Evolutionary conservation across 2,113 vertebrate species (phyloP).

Genomic region (Eupsittula cactorum): DNA sequence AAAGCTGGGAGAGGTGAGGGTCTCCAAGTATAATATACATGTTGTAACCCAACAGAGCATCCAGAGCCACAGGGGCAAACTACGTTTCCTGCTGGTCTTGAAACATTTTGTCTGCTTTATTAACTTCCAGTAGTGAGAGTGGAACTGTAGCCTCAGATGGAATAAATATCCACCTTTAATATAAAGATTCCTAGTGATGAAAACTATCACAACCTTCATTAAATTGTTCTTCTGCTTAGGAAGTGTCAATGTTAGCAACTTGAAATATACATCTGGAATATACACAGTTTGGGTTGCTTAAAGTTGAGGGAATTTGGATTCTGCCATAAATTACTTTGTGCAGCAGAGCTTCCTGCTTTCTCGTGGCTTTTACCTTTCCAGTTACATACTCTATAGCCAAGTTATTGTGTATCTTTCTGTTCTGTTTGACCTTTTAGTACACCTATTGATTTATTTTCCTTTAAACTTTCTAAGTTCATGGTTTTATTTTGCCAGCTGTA

Average conservation of each 20-base stretch:
- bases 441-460: conserved; percentile 36
- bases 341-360: neutral
- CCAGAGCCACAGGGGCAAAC: conserved; percentile 2
- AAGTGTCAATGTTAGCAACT: neutral
- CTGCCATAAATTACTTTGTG: neutral
- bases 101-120: conserved; percentile 12
- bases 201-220: neutral
- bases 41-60: neutral
- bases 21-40: neutral
- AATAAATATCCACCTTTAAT: neutral
- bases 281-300: neutral
- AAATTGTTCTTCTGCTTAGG: neutral
- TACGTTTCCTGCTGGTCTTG: neutral
- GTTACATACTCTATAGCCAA: neutral
- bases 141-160: neutral
- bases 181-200: neutral
- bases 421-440: conserved; percentile 22
- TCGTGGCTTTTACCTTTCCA: neutral
- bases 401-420: conserved; percentile 11
- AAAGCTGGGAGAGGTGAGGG: neutral
- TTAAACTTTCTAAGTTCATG: neutral
- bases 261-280: neutral
- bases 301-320: neutral
- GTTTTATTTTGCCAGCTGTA: conserved; percentile 8
- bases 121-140: neutral